Evolutionary conservation across 2,797 vertebrate species (phyloP).

Genomic region (Micrastur ruficollis): DNA sequence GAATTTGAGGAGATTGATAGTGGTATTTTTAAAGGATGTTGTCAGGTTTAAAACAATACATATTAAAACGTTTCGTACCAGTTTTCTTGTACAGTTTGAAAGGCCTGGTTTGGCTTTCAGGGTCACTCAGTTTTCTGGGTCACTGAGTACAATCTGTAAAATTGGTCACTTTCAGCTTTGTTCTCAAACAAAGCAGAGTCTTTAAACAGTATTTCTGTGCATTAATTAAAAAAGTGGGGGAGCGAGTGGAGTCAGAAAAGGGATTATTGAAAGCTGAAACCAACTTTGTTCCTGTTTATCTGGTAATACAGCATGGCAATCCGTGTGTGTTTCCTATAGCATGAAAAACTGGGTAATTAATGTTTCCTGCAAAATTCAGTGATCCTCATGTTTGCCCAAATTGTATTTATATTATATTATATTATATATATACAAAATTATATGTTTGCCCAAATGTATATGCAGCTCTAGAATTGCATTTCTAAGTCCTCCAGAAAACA

Average conservation of each 20-base stretch:
- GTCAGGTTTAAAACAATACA: neutral
- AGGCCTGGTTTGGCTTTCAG: neutral
- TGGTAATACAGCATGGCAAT: neutral
- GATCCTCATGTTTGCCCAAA: neutral
- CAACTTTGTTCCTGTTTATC: neutral
- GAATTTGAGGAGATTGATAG: neutral
- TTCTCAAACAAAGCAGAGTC: neutral
- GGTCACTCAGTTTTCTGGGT: neutral
- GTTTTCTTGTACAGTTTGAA: neutral
- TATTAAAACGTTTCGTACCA: neutral
- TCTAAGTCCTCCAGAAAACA: neutral
- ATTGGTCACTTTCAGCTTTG: neutral
- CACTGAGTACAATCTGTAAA: neutral
- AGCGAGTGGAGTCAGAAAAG: neutral
- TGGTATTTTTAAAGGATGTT: neutral
- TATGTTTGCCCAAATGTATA: neutral
- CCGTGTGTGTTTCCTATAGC: rapidly evolving
- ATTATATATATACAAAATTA: too few relatives aligned
- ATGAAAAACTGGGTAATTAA: neutral
- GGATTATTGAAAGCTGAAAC: neutral
- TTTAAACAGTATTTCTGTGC: neutral
- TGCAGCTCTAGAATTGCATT: neutral
- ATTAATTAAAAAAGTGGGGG: neutral
- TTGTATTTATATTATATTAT: neutral
- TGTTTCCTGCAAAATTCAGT: neutral